Conservation (phyloP, 2,888 invertebrate genomes). For the Pelosia muscerda region DNA sequence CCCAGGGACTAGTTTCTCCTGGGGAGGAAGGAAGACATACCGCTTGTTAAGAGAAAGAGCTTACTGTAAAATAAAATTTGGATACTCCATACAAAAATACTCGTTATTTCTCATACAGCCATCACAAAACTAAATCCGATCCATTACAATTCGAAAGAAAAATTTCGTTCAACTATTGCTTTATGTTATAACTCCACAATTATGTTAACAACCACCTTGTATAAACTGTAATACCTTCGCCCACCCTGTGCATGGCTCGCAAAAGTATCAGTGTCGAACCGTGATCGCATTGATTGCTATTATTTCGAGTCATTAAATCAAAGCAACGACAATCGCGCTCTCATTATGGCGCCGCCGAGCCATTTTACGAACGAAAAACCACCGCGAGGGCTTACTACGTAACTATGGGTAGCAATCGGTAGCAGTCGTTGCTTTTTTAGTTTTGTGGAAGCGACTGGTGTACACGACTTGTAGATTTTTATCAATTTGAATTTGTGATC, state of each 20-base stretch:
- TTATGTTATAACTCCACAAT: not conserved
- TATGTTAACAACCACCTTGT: not conserved
- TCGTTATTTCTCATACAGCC: no score
- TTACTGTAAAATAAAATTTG: no score
- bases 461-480: not conserved
- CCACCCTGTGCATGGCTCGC: slow-evolving; percentile 53
- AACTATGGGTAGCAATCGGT: slow-evolving; percentile 18
- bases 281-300: slow-evolving; percentile 77
- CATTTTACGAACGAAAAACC: slow-evolving; percentile 53
- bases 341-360: slow-evolving; percentile 72
- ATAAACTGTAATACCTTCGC: slow-evolving; percentile 17
- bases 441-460: not conserved
- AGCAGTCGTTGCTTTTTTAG: slow-evolving; percentile 10
- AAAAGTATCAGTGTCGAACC: slow-evolving; percentile 59
- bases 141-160: no score
- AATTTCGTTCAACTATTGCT: not conserved
- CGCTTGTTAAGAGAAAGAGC: no score
- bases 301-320: slow-evolving; percentile 83
- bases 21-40: no score
- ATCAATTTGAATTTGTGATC: not conserved
- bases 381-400: slow-evolving; percentile 28
- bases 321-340: slow-evolving; percentile 73
- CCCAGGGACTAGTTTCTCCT: no score
- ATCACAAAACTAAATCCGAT: no score
- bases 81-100: no score